Evolutionary conservation across 2,797 vertebrate species (phyloP), one percentile per base, ranked within the genome.

Genomic region (Lagodon rhomboides): DNA sequence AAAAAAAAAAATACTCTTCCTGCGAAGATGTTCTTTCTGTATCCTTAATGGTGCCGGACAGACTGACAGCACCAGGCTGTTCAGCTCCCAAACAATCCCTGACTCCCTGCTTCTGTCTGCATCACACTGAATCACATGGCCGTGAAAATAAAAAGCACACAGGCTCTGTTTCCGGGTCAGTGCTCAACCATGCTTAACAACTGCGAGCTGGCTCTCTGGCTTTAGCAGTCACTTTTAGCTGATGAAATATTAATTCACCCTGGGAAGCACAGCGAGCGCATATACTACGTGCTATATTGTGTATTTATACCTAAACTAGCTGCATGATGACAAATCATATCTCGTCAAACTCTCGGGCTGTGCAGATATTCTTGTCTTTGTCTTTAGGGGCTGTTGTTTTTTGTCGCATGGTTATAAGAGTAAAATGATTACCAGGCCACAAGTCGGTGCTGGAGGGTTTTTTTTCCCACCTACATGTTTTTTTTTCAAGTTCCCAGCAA

Each of bases 231-330:
- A 85, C 87, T 92, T 92, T 89, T 69, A 86, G 79, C 66, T 72
- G 70, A 88, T 93, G 68, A 92, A 94, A 90, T 87, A 91, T 93
- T 93, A 73, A 93, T 87, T 87, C 68, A 85, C 77, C 72, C 64
- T 38, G 76, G 77, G 51, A 85, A 84, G 84, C 62, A 83, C 82
- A 84, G 78, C 74, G 56, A 17, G 43, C 4, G 18, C 73, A 60
- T 77, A 64, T 77, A 71, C 15, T 58, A 58, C 55, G 63, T 65
- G 53, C 10, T 68, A 69, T 82, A 55, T 58, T 85, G 43, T 87
- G 75, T 86, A 54, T 82, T 87, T 75, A 68, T 60, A 47, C 41
- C 68, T 50, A 73, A 67, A 68, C 68, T 15, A 75, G 46, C 75
- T 9, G 27, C 72, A 34, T 62, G 23, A 75, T 1, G 43, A 83